Evolutionary conservation across 2,113 vertebrate species (phyloP), one percentile per base, ranked within the genome.

Genomic region (Onychostruthus taczanowskii): DNA sequence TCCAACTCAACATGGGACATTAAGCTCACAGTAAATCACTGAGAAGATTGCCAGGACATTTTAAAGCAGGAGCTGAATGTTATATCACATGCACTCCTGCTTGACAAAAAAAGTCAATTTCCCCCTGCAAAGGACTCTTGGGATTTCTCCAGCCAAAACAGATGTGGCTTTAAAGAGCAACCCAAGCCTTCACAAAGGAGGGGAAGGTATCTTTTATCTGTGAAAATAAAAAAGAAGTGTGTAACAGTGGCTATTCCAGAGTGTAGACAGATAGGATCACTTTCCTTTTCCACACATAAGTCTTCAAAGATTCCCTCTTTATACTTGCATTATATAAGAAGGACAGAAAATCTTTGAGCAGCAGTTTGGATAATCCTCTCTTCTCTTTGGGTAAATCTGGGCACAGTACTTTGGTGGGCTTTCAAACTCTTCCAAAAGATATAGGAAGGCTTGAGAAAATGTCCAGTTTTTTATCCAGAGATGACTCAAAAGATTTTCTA

Each of bases 381-480:
- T 59, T 83, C 37, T 86, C 87, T 91, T 88, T 90, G 63, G 49
- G 70, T 59, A 46, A 84, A 82, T 68, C 68, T 84, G 49, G 84
- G 66, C 85, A 82, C 59, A 86, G 70, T 63, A 63, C 62, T 95
- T 89, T 19, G 18, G 46, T 91, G 58, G 26, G 77, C 78, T 96
- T 95, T 90, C 46, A 37, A 84, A 56, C 24, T 79, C 77, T 93
- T 94, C 67, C 66, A 78, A 84, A 95, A 84, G 83, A 70, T 58
- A 4, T 17, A 31, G 68, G 39, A 85, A 91, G 62, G 67, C 82
- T 74, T 93, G 93, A 74, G 93, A 94, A 96, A 96, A 94, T 90
- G 85, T 91, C 87, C 97, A 77, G 81, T 74, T 79, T 84, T 89
- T 53, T 46, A 95, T 91, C 70, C 80, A 95, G 63, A 89, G 84